Evolutionary conservation across 2,113 vertebrate genomes (phyloP).

Genomic region (Poicephalus meyeri): DNA sequence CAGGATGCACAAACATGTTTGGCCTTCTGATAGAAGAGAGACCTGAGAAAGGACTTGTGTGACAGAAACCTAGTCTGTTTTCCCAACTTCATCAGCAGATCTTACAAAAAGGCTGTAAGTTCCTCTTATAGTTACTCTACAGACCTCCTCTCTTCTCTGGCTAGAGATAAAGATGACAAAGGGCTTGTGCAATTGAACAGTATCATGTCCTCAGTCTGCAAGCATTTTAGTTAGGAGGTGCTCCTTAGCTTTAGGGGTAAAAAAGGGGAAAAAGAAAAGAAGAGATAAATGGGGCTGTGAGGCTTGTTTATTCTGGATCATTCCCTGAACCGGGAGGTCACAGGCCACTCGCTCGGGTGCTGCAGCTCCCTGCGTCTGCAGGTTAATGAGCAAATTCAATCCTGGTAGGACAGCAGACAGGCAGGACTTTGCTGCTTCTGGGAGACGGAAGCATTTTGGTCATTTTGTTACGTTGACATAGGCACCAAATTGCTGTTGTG

Average conservation of each 20-base stretch:
- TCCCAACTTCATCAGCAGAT: background rate
- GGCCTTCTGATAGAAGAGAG: background rate
- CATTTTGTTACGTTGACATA: background rate
- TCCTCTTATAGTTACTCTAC: background rate
- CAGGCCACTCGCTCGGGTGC: background rate
- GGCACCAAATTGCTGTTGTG: background rate
- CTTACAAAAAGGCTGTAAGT: background rate
- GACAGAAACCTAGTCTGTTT: background rate
- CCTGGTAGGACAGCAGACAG: background rate
- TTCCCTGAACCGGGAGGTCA: background rate
- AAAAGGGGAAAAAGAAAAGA: background rate
- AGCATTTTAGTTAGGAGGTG: background rate
- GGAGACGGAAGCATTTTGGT: background rate
- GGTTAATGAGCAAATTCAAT: background rate
- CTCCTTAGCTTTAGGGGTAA: background rate
- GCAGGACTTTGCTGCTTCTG: background rate
- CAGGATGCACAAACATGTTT: background rate
- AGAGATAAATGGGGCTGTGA: background rate
- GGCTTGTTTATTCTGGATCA: background rate
- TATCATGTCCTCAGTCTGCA: background rate
- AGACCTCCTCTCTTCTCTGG: background rate
- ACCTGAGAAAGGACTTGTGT: background rate
- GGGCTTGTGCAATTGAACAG: background rate
- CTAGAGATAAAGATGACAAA: background rate
- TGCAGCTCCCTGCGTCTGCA: background rate